These are phyloP conservation scores for Trachelipus rathkii DNA, from an alignment of 1,140 invertebrate genomes.

Conservation along the genomic window DNA sequence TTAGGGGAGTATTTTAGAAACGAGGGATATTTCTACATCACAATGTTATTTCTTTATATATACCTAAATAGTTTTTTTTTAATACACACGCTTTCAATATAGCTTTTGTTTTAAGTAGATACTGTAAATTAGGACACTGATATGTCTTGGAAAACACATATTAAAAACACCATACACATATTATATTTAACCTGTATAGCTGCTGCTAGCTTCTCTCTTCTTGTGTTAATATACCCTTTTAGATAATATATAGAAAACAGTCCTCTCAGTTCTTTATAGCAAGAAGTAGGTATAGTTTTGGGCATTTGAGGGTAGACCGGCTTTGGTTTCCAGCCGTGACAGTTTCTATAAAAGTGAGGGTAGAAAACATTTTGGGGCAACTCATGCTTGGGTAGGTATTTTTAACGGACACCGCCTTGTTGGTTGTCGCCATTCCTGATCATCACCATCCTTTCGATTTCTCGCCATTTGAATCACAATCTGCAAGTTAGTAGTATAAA, in stretches of 20 bases:
- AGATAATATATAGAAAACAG: constrained; percentile 7
- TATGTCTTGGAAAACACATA: too few species aligned
- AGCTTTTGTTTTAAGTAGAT: too few species aligned
- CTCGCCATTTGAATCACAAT: constrained; percentile 76
- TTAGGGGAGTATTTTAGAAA: too few species aligned
- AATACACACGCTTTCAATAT: too few species aligned
- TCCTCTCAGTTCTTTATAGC: not conserved
- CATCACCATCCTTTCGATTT: constrained; percentile 85
- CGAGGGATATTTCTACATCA: too few species aligned
- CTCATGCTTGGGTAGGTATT: constrained; percentile 55
- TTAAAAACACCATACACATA: too few species aligned
- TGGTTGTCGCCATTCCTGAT: constrained; percentile 83
- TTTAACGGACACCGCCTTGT: constrained; percentile 64
- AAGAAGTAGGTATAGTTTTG: not conserved
- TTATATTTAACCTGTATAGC: too few species aligned
- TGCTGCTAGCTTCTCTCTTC: too few species aligned
- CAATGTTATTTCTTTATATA: too few species aligned
- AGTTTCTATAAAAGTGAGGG: constrained; percentile 17
- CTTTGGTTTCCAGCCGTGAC: constrained; percentile 3
- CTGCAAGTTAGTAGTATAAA: constrained; percentile 47
- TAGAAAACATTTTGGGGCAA: constrained; percentile 1
- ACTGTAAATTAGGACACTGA: too few species aligned
- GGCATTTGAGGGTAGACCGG: constrained; percentile 1
- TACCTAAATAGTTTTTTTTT: too few species aligned
- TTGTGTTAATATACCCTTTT: not conserved